Base-by-base conservation (phyloP, 2,888 invertebrate genomes). In the Lysandra coridon region DNA sequence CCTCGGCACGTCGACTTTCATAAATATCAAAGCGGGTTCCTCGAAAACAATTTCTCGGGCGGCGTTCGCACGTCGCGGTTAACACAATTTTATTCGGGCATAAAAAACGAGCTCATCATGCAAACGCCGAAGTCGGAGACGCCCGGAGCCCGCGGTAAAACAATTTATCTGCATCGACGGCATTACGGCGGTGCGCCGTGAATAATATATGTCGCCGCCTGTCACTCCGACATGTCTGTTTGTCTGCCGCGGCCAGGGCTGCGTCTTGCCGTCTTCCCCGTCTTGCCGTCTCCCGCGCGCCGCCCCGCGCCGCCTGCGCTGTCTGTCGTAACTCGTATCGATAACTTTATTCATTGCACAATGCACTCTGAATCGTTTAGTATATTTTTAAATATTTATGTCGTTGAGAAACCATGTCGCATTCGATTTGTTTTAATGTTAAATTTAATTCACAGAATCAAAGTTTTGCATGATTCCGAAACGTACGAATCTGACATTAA, bases 91-190 rank as follows among this genome's bases (percentile, higher is more conserved):
- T 92, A 93, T 92, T 92, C 91, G 90, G 88, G 93, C 93, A 93
- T 94, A 94, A 94, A 93, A 93, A 94, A 93, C 90, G 92, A 91
- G 92, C 91, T 94, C 94, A 94, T 94, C 94, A 94, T 93, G 93
- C 93, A 93, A 93, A 94, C 94, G 93, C 91, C 94, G 91, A 90
- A 92, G 90, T 89, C 90, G 86, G 88, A 90, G 89, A 69, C 69
- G 90, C 93, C 82, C 92, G 92, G 90, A 90, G 91, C 81, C 83
- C 93, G 93, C 91, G 94, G 92, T 94, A 93, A 94, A 94, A 94
- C 94, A 94, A 94, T 94, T 94, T 94, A 94, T 94, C 94, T 93
- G 91, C 94, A 92, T 94, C 94, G 94, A 94, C 93, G 93, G 93
- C 89, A 92, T 93, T 93, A 92, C 94, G 93, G 89, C 92, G 91